A percentile compares a stretch with the other conserved stretches of the same genome.
Conservation (phyloP, 2,888 invertebrate species). For the Leucophenga montana region DNA sequence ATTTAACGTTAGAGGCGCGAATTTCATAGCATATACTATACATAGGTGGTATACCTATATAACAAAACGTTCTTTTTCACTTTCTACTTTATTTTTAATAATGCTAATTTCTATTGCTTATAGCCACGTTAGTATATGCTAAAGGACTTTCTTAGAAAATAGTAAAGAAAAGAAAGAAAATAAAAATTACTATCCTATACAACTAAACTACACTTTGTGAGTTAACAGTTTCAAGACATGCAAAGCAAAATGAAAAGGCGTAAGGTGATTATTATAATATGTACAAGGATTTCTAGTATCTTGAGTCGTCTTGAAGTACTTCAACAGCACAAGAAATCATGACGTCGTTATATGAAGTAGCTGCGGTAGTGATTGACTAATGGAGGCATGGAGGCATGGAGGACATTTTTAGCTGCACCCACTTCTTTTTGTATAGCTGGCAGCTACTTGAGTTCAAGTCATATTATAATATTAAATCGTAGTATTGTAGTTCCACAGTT, state of each 20-base stretch:
- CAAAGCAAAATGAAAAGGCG: slow-evolving; percentile 38
- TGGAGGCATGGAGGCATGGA: no score
- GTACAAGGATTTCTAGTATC: neutral
- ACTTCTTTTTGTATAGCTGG: neutral
- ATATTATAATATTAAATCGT: neutral
- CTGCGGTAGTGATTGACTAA: slow-evolving; percentile 6
- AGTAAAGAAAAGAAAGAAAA: no score
- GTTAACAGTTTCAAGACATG: slow-evolving; percentile 60
- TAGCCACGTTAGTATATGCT: no score
- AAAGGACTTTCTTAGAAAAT: slow-evolving; percentile 1
- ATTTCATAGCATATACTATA: no score
- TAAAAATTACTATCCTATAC: no score
- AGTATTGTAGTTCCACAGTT: no score
- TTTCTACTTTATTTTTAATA: slow-evolving; percentile 53
- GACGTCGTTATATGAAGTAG: neutral
- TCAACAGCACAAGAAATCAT: neutral
- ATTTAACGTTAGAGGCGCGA: neutral
- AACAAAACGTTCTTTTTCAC: slow-evolving; percentile 45
- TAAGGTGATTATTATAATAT: slow-evolving; percentile 11
- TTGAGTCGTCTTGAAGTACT: no score
- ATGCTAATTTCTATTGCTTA: slow-evolving; percentile 58
- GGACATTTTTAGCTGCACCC: neutral
- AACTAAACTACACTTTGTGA: neutral
- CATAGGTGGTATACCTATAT: no score
- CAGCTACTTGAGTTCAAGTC: neutral